A percentile compares a stretch with the other conserved stretches of the same genome.
Evolutionary conservation across 2,888 invertebrate species (phyloP).

Genomic region (Trissonchulus latispiculum): DNA sequence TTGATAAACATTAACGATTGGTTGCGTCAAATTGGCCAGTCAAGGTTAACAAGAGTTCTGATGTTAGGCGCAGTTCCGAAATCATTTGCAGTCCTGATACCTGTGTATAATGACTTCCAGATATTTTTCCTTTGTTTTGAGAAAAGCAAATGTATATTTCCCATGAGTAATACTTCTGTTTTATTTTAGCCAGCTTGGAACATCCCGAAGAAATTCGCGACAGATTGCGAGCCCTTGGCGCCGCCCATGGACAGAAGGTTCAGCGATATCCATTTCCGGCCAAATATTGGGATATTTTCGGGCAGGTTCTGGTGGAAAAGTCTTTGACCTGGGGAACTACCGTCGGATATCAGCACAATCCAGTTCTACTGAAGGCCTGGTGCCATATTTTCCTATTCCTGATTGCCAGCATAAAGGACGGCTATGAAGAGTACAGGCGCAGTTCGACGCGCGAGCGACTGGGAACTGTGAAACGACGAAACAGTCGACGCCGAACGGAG

Average conservation of each 20-base stretch:
- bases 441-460: not conserved
- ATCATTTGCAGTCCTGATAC: too few relatives aligned
- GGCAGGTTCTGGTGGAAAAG: not conserved
- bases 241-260: not conserved
- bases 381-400: not conserved
- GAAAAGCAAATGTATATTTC: too few relatives aligned
- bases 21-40: too few relatives aligned
- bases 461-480: not conserved
- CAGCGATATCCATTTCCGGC: not conserved
- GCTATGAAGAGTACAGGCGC: not conserved
- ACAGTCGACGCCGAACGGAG: not conserved
- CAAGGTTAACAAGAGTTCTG: too few relatives aligned
- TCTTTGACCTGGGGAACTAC: not conserved
- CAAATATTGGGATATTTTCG: not conserved
- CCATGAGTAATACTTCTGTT: too few relatives aligned
- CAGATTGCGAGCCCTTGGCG: not conserved
- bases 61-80: too few relatives aligned
- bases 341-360: not conserved
- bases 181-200: not conserved
- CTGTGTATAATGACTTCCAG: too few relatives aligned
- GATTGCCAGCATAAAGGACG: not conserved
- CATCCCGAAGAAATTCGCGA: not conserved
- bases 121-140: too few relatives aligned
- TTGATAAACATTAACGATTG: too few relatives aligned
- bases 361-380: not conserved